Conservation (phyloP, 2,888 invertebrate species). For the Galerucella pusilla region DNA sequence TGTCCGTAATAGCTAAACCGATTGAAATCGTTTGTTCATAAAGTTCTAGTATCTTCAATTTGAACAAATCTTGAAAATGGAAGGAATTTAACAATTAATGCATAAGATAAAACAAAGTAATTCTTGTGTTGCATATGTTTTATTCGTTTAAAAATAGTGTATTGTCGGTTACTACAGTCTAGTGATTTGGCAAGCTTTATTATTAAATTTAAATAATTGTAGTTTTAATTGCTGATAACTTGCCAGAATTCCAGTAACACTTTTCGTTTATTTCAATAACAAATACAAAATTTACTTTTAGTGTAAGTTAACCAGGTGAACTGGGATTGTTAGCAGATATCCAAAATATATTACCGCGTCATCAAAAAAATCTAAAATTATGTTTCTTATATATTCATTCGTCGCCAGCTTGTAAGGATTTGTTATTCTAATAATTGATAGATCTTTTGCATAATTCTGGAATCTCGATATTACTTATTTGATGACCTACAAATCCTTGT, state of each 20-base stretch:
- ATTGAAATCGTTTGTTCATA: no score
- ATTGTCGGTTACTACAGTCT: neutral
- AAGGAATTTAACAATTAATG: neutral
- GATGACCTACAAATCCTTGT: no score
- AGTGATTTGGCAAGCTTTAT: constrained; percentile 13
- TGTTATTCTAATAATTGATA: no score
- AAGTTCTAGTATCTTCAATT: neutral
- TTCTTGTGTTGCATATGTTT: neutral
- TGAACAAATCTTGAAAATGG: neutral
- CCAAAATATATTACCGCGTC: no score
- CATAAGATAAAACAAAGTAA: neutral
- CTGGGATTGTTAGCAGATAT: no score
- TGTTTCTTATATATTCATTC: no score
- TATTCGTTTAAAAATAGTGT: neutral
- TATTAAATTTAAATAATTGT: constrained; percentile 2
- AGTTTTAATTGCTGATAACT: neutral
- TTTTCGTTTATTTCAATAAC: neutral
- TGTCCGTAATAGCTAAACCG: no score
- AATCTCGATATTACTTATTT: no score
- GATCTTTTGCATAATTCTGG: no score
- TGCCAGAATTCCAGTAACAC: neutral
- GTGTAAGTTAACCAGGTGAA: neutral
- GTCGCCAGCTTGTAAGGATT: no score
- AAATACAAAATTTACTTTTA: constrained; percentile 3
- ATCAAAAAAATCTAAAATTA: no score